Percentiles rank a stretch among this genome's conserved stretches.
phyloP scores from a whole-genome alignment of 2,797 vertebrate genomes.

The Pteropus rufus region DNA sequence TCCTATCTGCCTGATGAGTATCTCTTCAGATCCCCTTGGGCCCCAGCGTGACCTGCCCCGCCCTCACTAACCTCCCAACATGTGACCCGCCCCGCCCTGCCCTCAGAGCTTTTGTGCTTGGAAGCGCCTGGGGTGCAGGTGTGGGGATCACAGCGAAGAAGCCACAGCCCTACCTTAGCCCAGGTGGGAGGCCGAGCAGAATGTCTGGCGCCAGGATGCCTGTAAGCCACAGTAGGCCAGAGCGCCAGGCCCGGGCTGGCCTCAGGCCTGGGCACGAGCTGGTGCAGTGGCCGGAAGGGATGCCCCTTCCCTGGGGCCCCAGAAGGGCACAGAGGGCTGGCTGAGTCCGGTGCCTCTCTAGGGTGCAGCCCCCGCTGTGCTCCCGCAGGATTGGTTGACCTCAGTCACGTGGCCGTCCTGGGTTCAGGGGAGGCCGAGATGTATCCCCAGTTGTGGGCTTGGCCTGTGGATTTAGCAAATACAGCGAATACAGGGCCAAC shows the following conservation, averaged over 20 bases:
- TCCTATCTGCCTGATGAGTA: too few species aligned
- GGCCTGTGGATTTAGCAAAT: neutral
- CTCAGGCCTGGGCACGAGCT: neutral
- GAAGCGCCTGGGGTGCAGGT: accelerated
- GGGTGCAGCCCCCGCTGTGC: neutral
- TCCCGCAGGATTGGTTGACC: accelerated
- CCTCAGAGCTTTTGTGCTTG: too few species aligned
- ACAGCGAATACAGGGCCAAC: accelerated
- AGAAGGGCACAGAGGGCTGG: neutral
- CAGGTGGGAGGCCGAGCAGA: neutral
- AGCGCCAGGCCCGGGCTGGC: neutral
- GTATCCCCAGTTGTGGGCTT: neutral
- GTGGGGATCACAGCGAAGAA: neutral
- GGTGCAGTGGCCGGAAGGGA: neutral
- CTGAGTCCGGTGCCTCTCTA: neutral
- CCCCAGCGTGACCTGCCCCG: neutral
- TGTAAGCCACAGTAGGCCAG: neutral
- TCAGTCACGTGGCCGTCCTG: neutral
- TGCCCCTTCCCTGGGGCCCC: neutral
- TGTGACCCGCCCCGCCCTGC: accelerated
- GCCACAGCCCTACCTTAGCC: neutral
- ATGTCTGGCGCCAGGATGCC: neutral
- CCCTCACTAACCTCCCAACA: neutral
- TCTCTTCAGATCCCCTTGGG: neutral
- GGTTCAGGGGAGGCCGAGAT: neutral